Evolutionary conservation across 2,888 invertebrate species (phyloP), one percentile per base, ranked within the genome.

Genomic region (Drosophila villosipedis): DNA sequence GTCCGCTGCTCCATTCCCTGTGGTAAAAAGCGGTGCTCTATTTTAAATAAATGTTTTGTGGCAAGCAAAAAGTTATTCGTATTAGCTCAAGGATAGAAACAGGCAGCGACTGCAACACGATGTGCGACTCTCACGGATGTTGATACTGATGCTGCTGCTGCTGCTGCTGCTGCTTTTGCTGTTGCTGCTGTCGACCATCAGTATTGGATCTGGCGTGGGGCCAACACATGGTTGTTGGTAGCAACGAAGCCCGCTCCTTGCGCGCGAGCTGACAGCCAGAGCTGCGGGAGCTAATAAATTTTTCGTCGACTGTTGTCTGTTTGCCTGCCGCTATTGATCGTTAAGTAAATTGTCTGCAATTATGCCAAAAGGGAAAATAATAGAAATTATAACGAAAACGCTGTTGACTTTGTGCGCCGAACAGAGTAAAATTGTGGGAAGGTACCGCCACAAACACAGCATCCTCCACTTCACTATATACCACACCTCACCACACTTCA

Each of bases 311-410:
- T 78, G 75, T 59, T 67, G 71, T 53, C 74, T 78, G 84, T 79
- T 73, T 82, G 74, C 78, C 82, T 76, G 87, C 81, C 85, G 82
- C 84, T 80, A 90, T 91, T 84, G 90, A 90, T 91, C 90, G 90
- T 91, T 91, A 91, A 91, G 91, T 90, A 91, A 91, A 90, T 90
- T 90, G 91, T 90, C 84, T 87, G 82, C 90, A 90, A 91, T 91
- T 90, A 90, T 90, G 90, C 90, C 91, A 91, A 91, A 90, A 90
- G 90, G 90, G 87, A 91, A 91, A 90, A 90, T 91, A 87, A 89
- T 90, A 90, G 90, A 90, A 90, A 90, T 90, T 91, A 90, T 90
- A 90, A 87, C 84, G 83, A 85, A 89, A 90, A 82, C 78, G 79
- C 85, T 87, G 88, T 90, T 83, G 84, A 83, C 80, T 79, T 83